phyloP scores from a whole-genome alignment of 2,888 invertebrate species.

The Thysanoteuthis rhombus region DNA sequence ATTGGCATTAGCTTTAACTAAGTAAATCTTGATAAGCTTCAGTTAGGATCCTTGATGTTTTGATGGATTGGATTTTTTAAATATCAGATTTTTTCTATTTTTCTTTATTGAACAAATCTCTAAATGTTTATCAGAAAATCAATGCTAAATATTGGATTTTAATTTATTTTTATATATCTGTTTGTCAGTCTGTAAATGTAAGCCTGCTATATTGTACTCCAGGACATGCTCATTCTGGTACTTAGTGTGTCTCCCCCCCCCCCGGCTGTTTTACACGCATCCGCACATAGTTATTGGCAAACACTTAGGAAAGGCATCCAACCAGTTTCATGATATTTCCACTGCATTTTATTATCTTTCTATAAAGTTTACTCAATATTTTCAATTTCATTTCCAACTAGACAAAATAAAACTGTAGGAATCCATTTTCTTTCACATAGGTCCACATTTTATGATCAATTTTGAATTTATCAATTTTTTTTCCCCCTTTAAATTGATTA shows the following conservation, averaged over 20 bases:
- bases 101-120: neutral
- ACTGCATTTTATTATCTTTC: too few relatives aligned
- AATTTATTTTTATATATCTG: too few relatives aligned
- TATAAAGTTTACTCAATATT: neutral
- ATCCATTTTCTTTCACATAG: neutral
- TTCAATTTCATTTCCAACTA: neutral
- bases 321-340: too few relatives aligned
- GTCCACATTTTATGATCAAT: neutral
- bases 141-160: too few relatives aligned
- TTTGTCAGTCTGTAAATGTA: neutral
- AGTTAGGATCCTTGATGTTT: neutral
- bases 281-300: neutral
- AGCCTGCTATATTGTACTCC: neutral
- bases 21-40: neutral
- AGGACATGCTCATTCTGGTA: neutral
- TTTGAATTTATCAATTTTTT: neutral
- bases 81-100: neutral
- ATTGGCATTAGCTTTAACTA: too few relatives aligned
- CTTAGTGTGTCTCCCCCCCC: too few relatives aligned
- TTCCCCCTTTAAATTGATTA: neutral
- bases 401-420: neutral
- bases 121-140: neutral
- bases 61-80: neutral
- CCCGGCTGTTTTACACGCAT: too few relatives aligned
- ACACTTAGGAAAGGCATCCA: neutral